Evolutionary conservation across 1,140 invertebrate genomes (phyloP), one percentile per base, ranked within the genome.

Genomic region (Drosophila trapezifrons): DNA sequence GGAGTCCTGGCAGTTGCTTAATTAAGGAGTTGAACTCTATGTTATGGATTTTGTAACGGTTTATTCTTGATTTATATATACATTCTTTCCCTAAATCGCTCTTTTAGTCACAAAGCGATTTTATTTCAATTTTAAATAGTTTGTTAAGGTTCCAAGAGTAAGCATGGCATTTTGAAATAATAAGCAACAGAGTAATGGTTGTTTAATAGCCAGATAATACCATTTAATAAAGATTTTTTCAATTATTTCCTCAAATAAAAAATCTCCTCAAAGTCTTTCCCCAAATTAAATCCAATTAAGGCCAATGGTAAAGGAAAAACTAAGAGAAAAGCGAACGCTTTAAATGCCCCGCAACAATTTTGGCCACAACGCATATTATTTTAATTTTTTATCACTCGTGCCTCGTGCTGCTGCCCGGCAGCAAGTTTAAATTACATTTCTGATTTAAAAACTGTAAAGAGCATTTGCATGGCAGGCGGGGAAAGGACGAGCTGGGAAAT

Each of bases 371-470:
- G 57, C 20, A 52, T 74, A 57, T 75, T 43, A 59, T 76, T 81
- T 78, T 67, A 56, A 71, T 67, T 78, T 81, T 82, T 81, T 77
- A 77, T 77, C 74, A 63, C 55, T 42, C 18, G 2, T 32, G 78
- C 47, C 40, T 55, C 55, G 51, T 59, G 71, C 56, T 59, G 71
- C 56, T 78, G 67, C 32, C 79, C 79, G 46, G 67, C 67, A 72
- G 79, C 79, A 66, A 58, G 67, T 77, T 81, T 73, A 81, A 81
- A 81, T 81, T 81, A 82, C 79, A 82, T 82, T 78, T 63, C 42
- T 74, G 79, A 73, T 81, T 82, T 77, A 82, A 78, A 78, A 82
- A 66, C 37, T 63, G 67, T 49, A 64, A 71, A 45, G 56, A 81
- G 78, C 65, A 60, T 32, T 77, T 74, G 51, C 76, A 76, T 78